Base-by-base conservation (phyloP, 1,140 invertebrate genomes). In the Orchesella cincta region DNA sequence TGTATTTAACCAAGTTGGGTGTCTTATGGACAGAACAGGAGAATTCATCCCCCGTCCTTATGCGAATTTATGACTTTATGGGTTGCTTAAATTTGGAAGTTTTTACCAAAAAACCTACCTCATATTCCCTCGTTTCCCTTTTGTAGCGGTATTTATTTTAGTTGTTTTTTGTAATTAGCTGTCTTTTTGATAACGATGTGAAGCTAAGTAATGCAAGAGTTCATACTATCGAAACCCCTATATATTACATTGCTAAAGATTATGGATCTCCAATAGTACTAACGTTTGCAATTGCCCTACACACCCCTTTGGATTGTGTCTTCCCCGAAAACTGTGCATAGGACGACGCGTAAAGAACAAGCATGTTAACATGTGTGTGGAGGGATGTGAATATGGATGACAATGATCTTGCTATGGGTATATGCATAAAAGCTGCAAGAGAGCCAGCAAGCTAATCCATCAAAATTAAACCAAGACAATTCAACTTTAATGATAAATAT, bases 401-500 rank as follows among this genome's bases (percentile, higher is more conserved):
- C n/a, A n/a, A n/a, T n/a, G n/a, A n/a, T n/a, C n/a, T n/a, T n/a
- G n/a, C n/a, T n/a, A n/a, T n/a, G n/a, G n/a, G n/a, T n/a, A n/a
- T n/a, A n/a, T n/a, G n/a, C n/a, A n/a, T n/a, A n/a, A n/a, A n/a
- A n/a, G n/a, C n/a, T n/a, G n/a, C n/a, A n/a, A 57, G 62, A 67
- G 31, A 33, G 23, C 14, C 8, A 29, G 62, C 62, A 67, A 33
- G 62, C 28, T 67, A 67, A 67, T 67, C 62, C 62, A 67, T 67
- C 62, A 67, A 67, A 67, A 67, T 67, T 67, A 67, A 67, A 67
- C 31, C 62, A 29, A 67, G 62, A 67, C 62, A 67, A 67, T 29
- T 67, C 62, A 67, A 67, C 62, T 67, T 67, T 67, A 67, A 67
- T 67, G 62, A 67, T 67, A 67, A 67, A 67, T 67, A 67, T 67